Conservation (phyloP, 2,888 invertebrate genomes). For the Orgyia antiqua region DNA sequence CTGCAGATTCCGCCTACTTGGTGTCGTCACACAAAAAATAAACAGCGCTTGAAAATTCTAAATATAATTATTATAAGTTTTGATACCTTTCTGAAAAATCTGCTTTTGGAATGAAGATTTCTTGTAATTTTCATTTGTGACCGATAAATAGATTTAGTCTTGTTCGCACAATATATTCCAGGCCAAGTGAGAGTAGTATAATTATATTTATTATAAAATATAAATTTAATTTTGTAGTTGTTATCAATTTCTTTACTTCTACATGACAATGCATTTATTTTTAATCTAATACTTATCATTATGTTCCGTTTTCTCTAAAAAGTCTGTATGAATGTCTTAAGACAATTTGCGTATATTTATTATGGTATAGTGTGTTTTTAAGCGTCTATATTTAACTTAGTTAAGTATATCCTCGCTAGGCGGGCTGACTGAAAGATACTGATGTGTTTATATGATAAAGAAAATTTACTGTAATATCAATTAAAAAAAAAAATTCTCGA, state of each 20-base stretch:
- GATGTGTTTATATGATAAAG: slow-evolving; percentile 38
- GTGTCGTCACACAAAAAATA: no score
- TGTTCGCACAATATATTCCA: slow-evolving; percentile 37
- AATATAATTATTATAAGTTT: no score
- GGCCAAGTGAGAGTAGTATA: slow-evolving; percentile 31
- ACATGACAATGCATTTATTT: slow-evolving; percentile 16
- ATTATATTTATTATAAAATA: slow-evolving; percentile 21
- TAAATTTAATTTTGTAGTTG: slow-evolving; percentile 11
- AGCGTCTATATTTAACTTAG: slow-evolving; percentile 24
- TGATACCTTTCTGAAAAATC: no score
- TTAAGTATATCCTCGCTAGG: slow-evolving; percentile 39
- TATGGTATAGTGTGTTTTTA: slow-evolving; percentile 23
- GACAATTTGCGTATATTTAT: slow-evolving; percentile 1
- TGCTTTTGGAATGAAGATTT: no score
- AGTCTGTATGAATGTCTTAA: no score
- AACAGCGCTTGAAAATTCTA: no score
- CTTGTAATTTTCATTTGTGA: no score
- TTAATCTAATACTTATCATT: no score
- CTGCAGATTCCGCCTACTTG: no score
- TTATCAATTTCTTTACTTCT: background rate
- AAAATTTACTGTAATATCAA: slow-evolving; percentile 34
- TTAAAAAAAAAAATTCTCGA: no score
- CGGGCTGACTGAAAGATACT: slow-evolving; percentile 46
- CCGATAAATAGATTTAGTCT: slow-evolving; percentile 18
- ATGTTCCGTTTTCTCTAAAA: no score